A percentile compares a stretch with the other conserved stretches of the same genome.
These are phyloP conservation scores for Enteromius trimaculatus DNA, from an alignment of 2,797 vertebrate species.

Conservation along the genomic window DNA sequence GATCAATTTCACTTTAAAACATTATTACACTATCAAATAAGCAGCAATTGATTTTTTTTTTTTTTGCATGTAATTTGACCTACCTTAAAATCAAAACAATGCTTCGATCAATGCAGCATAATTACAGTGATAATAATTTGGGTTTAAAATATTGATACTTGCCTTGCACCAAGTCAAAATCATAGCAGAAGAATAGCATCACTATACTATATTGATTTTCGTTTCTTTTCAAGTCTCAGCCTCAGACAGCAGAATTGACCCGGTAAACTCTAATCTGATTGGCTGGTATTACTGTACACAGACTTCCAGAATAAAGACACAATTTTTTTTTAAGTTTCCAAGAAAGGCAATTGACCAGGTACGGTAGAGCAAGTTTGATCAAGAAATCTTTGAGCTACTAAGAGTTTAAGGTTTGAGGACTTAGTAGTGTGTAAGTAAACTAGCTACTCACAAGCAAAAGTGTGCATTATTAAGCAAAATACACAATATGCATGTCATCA, in stretches of 20 bases:
- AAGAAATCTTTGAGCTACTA: background rate
- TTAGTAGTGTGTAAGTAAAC: background rate
- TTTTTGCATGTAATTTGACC: background rate
- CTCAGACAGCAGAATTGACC: background rate
- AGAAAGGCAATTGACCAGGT: background rate
- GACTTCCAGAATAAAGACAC: background rate
- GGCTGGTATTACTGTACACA: background rate
- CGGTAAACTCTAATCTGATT: background rate
- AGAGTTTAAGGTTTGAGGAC: background rate
- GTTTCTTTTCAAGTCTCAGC: background rate
- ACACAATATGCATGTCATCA: background rate
- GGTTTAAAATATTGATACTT: constrained; percentile 1
- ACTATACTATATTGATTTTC: constrained; percentile 1
- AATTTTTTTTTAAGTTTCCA: background rate
- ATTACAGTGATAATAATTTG: background rate
- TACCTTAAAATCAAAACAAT: background rate
- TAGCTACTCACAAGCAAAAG: background rate
- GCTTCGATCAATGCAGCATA: background rate
- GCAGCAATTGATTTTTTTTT: background rate
- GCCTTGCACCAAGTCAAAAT: background rate
- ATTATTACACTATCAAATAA: background rate
- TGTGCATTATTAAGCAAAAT: background rate
- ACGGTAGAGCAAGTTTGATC: background rate
- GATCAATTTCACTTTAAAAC: constrained; percentile 3
- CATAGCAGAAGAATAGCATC: background rate